Evolutionary conservation across 1,140 invertebrate species (phyloP), one percentile per base, ranked within the genome.

Genomic region (Sinonovacula constricta): DNA sequence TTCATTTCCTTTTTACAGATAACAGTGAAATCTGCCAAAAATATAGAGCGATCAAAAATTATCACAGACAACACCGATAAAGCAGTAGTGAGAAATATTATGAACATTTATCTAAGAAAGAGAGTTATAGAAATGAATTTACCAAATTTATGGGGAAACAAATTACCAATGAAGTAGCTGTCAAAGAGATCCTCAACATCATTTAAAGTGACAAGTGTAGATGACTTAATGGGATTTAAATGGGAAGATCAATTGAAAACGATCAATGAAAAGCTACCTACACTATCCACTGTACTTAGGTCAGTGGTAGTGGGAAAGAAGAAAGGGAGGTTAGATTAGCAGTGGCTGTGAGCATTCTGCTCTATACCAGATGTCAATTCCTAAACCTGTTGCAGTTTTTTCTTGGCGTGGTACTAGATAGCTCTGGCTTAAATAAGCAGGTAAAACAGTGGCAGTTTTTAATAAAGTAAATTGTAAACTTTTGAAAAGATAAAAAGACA

Each of bases 371-470:
- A 31, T 31, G 30, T n/a, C 57, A 60, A 15, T n/a, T 18, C 2
- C 28, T 60, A 1, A 60, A 60, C 22, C 57, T 60, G 3, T 1
- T 69, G 5, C 66, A 69, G n/a, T 69, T 26, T 22, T 33, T 69
- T 24, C 15, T 56, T 15, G 66, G 66, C 10, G 28, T 69, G 18
- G 22, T 31, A 69, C 22, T 56, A 14, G 66, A 69, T 18, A 56
- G 66, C 12, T 69, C 49, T 54, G 66, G 51, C 18, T 14, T 69
- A 4, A 69, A 53, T 22, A 53, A 69, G 31, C n/a, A 59, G 36
- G 31, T 71, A n/a, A 39, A n/a, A n/a, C n/a, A n/a, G n/a, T n/a
- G n/a, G n/a, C n/a, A n/a, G n/a, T n/a, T n/a, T n/a, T n/a, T n/a
- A n/a, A n/a, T n/a, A n/a, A n/a, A n/a, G n/a, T n/a, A n/a, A n/a